Conservation (phyloP, 1,140 invertebrate species). For the Polypedilum pembai region DNA sequence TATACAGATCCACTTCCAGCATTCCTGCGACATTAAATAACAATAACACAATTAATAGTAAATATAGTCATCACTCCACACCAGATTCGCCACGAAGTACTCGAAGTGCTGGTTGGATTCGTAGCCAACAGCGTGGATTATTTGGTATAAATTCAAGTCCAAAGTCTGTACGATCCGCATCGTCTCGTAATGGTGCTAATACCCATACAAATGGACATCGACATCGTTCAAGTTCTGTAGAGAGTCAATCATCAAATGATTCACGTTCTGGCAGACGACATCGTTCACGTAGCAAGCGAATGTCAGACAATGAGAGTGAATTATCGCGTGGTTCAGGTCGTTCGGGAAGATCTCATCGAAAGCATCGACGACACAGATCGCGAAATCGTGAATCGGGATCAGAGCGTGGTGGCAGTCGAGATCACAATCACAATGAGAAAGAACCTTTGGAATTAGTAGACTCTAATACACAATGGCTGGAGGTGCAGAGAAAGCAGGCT, state of each 20-base stretch:
- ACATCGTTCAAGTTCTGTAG: constrained; percentile 58
- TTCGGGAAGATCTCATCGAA: constrained; percentile 50
- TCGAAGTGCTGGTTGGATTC: constrained; percentile 73
- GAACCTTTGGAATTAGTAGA: constrained; percentile 60
- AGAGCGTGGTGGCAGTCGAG: constrained; percentile 46
- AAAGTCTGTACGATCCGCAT: constrained; percentile 60
- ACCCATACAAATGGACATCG: constrained; percentile 36
- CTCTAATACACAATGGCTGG: constrained; percentile 78
- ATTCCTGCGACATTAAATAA: constrained; percentile 44
- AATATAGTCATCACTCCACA: constrained; percentile 39
- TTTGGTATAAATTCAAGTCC: constrained; percentile 54
- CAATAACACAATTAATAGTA: constrained; percentile 35
- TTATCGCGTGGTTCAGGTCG: constrained; percentile 71
- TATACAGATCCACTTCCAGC: constrained; percentile 47
- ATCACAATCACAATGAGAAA: constrained; percentile 44
- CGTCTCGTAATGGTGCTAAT: constrained; percentile 37
- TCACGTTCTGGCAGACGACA: constrained; percentile 63
- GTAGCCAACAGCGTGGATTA: constrained; percentile 59
- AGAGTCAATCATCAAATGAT: constrained; percentile 78
- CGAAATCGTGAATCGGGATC: constrained; percentile 52
- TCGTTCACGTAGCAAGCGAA: constrained; percentile 65
- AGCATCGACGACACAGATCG: constrained; percentile 61
- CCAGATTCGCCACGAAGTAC: constrained; percentile 68
- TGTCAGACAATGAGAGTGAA: constrained; percentile 84
- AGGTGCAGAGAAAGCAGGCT: constrained; percentile 66